Conservation (phyloP, 2,888 invertebrate genomes). For the Stenoptilia bipunctidactyla region DNA sequence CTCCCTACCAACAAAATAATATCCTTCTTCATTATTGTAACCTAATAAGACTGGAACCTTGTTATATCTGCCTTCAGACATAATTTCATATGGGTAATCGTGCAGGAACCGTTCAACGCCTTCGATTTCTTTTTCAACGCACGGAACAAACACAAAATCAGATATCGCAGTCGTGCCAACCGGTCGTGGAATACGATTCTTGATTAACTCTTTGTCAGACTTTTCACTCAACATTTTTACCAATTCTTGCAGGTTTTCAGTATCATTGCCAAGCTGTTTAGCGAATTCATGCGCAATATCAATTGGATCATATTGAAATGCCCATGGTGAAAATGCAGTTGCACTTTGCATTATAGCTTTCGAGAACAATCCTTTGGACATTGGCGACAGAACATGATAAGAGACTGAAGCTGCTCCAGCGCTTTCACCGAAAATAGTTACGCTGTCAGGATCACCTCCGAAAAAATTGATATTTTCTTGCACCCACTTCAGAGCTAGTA, state of each 20-base stretch:
- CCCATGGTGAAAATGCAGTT: slow-evolving; percentile 59
- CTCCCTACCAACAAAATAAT: slow-evolving; percentile 51
- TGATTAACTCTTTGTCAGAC: slow-evolving; percentile 29
- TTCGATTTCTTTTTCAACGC: slow-evolving; percentile 34
- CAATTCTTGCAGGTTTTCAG: slow-evolving; percentile 34
- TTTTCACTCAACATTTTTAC: slow-evolving; percentile 32
- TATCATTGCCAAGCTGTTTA: slow-evolving; percentile 31
- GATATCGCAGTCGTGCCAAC: slow-evolving; percentile 44
- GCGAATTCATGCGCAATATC: slow-evolving; percentile 37
- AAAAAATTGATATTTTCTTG: slow-evolving; percentile 41
- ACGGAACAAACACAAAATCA: slow-evolving; percentile 55
- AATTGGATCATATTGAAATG: slow-evolving; percentile 45
- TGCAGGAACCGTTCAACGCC: slow-evolving; percentile 32
- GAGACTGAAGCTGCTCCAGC: slow-evolving; percentile 38
- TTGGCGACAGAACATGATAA: slow-evolving; percentile 48
- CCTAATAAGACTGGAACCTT: slow-evolving; percentile 52
- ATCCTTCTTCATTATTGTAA: slow-evolving; percentile 48
- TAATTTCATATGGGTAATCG: slow-evolving; percentile 41
- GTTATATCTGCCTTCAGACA: slow-evolving; percentile 30
- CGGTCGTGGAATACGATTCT: slow-evolving; percentile 37
- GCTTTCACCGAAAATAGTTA: slow-evolving; percentile 58
- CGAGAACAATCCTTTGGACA: slow-evolving; percentile 47
- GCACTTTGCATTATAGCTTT: slow-evolving; percentile 79
- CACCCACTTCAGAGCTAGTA: slow-evolving; percentile 47
- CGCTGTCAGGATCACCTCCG: slow-evolving; percentile 47